These are phyloP conservation scores for Scomber scombrus DNA, from an alignment of 2,113 vertebrate genomes.

Conservation along the genomic window DNA sequence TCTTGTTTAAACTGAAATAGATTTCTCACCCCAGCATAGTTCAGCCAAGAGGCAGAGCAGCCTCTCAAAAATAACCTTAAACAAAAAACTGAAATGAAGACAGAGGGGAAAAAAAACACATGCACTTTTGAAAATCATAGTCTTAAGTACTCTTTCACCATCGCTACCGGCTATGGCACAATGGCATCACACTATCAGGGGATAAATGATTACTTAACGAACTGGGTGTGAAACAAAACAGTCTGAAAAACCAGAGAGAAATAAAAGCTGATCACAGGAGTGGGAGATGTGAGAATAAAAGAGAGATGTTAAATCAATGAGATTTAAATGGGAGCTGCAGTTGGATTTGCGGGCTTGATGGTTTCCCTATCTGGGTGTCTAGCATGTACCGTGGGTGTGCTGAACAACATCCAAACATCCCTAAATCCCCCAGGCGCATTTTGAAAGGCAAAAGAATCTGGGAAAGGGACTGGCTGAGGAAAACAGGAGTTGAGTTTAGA, in stretches of 20 bases:
- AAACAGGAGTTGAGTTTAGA: constrained; percentile 63
- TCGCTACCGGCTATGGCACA: constrained; percentile 53
- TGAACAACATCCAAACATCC: constrained; percentile 79
- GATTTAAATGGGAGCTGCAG: constrained; percentile 65
- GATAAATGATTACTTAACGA: constrained; percentile 75
- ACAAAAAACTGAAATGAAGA: constrained; percentile 45
- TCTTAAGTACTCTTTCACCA: constrained; percentile 60
- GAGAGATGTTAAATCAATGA: constrained; percentile 70
- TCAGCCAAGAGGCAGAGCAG: constrained; percentile 77
- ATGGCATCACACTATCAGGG: constrained; percentile 62
- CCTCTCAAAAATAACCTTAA: constrained; percentile 65
- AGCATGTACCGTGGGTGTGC: constrained; percentile 75
- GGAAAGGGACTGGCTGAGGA: constrained; percentile 62
- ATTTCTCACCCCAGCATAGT: constrained; percentile 69
- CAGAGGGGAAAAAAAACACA: background rate
- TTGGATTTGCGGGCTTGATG: constrained; percentile 66
- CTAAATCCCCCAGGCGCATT: constrained; percentile 77
- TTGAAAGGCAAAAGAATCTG: constrained; percentile 75
- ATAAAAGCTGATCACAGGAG: constrained; percentile 71
- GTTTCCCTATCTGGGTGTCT: constrained; percentile 71
- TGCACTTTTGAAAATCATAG: constrained; percentile 54
- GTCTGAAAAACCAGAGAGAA: constrained; percentile 52
- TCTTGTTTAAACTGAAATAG: constrained; percentile 79
- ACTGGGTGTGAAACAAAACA: constrained; percentile 55
- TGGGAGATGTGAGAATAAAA: constrained; percentile 62